Evolutionary conservation across 1,140 invertebrate genomes (phyloP), one percentile per base, ranked within the genome.

Genomic region (Telenomus remus): DNA sequence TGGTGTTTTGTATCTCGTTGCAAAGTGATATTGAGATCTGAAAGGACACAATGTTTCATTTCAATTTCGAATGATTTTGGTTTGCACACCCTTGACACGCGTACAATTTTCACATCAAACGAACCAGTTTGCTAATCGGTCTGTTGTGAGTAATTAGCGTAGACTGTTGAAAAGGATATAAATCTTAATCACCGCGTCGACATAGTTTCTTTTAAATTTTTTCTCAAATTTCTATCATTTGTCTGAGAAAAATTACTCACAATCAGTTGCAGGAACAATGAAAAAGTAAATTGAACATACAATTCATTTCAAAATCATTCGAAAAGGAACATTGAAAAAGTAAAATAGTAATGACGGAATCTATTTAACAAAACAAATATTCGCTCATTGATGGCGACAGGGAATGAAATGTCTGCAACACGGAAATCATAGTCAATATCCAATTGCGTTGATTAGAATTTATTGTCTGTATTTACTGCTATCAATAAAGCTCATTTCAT

Each of bases 1-100:
- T 96, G 1, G 90, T 86, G 35, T 90, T 83, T 0, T 89, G 81
- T 50, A 96, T 82, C 56, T 91, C 90, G 39, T 89, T 89, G 19
- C 89, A 85, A 34, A 95, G 86, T 81, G 92, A 92, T 33, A 91
- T 86, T 9, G 93, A 85, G 0, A 91, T 94, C 93, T 95, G 87
- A 46, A 91, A 91, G 9, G n/a, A 39, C 2, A n/a, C 9, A n/a
- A 4, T n/a, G 37, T 39, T 9, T 39, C 1, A 39, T 39, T 3
- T 27, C 2, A 27, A 27, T 27, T 27, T 27, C 6, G n/a, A n/a
- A n/a, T n/a, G n/a, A n/a, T n/a, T n/a, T n/a, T 27, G 19, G 6
- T 27, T 27, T 27, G 19, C 19, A 27, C 1, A 3, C 19, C 19
- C 19, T 27, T 27, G 19, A 27, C 19, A 27, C 19, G n/a, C n/a